Evolutionary conservation across 1,140 invertebrate species (phyloP).

Genomic region (Elymnias hypermnestra): DNA sequence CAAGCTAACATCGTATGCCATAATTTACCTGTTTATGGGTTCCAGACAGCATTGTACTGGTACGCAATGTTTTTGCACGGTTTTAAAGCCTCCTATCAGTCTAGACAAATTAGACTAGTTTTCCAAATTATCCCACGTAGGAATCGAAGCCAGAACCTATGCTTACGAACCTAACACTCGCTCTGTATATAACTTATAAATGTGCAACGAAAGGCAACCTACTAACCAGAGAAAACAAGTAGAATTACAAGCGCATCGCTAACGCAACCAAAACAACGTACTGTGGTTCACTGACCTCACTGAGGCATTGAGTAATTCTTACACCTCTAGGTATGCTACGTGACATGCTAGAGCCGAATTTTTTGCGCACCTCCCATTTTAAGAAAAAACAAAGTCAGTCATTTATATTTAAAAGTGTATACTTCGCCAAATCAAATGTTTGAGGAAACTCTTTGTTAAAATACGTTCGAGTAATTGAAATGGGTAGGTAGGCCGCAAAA

Average conservation of each 20-base stretch:
- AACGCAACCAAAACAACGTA: constrained; percentile 19
- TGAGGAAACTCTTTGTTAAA: neutral
- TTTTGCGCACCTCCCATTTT: neutral
- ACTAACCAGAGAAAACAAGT: neutral
- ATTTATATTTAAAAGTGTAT: constrained; percentile 1
- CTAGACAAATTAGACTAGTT: too few species aligned
- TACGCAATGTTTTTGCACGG: too few species aligned
- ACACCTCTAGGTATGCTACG: constrained; percentile 6
- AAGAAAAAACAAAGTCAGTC: neutral
- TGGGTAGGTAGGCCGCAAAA: neutral
- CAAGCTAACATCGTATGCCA: too few species aligned
- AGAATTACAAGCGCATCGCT: constrained; percentile 7
- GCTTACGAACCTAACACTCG: too few species aligned
- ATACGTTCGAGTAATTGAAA: neutral
- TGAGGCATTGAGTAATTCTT: constrained; percentile 3
- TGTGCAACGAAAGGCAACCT: neutral
- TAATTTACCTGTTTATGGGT: too few species aligned
- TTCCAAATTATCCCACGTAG: too few species aligned
- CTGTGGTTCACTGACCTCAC: constrained; percentile 3
- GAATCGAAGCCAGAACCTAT: too few species aligned
- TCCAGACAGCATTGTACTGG: too few species aligned
- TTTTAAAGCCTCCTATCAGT: too few species aligned
- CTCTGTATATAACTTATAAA: too few species aligned
- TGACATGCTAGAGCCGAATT: constrained; percentile 4
- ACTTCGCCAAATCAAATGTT: neutral